phyloP scores from a whole-genome alignment of 2,888 invertebrate genomes.

The Plagiodera versicolora region DNA sequence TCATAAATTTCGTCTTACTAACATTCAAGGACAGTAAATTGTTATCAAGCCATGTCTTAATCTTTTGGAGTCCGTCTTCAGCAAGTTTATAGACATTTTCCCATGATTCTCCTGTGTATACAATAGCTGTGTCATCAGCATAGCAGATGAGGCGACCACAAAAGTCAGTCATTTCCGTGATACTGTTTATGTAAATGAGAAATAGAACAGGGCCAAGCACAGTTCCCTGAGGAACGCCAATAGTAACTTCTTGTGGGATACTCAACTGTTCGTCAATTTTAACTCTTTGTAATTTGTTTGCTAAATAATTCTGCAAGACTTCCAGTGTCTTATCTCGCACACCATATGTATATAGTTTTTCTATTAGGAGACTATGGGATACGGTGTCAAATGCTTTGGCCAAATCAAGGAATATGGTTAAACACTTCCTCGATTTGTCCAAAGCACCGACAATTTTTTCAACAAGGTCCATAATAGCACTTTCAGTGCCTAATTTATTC shows the following conservation, averaged over 20 bases:
- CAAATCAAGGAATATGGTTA: background rate
- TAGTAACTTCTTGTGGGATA: background rate
- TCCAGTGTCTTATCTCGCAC: background rate
- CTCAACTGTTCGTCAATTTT: background rate
- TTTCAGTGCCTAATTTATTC: background rate
- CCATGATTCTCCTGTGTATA: slow-evolving; percentile 8
- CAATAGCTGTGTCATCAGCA: slow-evolving; percentile 14
- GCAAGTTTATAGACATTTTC: background rate
- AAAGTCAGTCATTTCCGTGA: slow-evolving; percentile 11
- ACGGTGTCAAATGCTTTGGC: background rate
- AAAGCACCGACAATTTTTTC: background rate
- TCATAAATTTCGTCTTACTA: slow-evolving; percentile 3
- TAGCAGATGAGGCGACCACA: slow-evolving; percentile 11
- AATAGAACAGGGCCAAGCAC: slow-evolving; percentile 5
- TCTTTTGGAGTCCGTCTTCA: background rate
- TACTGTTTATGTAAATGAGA: slow-evolving; percentile 10
- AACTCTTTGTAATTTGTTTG: background rate
- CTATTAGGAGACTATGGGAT: background rate
- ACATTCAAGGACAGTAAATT: slow-evolving; percentile 5
- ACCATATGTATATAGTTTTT: background rate
- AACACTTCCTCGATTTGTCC: background rate
- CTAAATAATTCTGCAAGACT: background rate
- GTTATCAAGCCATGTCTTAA: background rate
- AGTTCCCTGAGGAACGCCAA: background rate
- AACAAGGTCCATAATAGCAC: background rate